phyloP scores from a whole-genome alignment of 2,797 vertebrate species.

The Carcharodon carcharias region DNA sequence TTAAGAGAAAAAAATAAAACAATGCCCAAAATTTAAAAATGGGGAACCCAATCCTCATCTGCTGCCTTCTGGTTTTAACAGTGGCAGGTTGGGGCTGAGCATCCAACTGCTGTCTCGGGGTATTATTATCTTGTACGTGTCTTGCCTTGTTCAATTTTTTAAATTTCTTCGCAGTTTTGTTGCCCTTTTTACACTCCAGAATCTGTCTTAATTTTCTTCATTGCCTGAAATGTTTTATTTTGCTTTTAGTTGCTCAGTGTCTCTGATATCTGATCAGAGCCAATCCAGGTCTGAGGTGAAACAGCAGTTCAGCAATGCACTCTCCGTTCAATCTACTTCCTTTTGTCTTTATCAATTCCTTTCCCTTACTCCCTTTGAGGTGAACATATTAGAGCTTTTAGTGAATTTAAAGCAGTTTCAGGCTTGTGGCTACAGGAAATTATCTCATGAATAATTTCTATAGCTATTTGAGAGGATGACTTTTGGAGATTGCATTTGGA shows the following conservation, averaged over 20 bases:
- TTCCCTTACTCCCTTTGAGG: not conserved
- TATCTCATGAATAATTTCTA: not conserved
- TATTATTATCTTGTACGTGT: not conserved
- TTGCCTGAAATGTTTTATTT: not conserved
- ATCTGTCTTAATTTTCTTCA: not conserved
- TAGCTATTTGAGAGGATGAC: not conserved
- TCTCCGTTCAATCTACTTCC: not conserved
- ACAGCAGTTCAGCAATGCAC: not conserved
- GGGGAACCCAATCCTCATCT: too few species aligned
- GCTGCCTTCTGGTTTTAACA: too few species aligned
- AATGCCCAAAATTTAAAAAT: too few species aligned
- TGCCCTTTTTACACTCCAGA: not conserved
- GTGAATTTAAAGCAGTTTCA: not conserved
- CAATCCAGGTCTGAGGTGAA: not conserved
- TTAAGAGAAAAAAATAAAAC: too few species aligned
- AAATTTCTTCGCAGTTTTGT: not conserved
- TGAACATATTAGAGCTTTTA: not conserved
- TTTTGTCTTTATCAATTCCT: not conserved
- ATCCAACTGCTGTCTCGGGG: too few species aligned
- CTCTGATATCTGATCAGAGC: not conserved
- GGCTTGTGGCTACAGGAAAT: not conserved
- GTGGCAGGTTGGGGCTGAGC: too few species aligned
- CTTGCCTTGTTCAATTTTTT: not conserved
- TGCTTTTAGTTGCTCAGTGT: not conserved
- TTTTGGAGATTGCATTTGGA: not conserved